Percentiles rank a stretch among this genome's conserved stretches.
phyloP scores from a whole-genome alignment of 2,113 vertebrate species.

The Muntiacus muntjak region DNA sequence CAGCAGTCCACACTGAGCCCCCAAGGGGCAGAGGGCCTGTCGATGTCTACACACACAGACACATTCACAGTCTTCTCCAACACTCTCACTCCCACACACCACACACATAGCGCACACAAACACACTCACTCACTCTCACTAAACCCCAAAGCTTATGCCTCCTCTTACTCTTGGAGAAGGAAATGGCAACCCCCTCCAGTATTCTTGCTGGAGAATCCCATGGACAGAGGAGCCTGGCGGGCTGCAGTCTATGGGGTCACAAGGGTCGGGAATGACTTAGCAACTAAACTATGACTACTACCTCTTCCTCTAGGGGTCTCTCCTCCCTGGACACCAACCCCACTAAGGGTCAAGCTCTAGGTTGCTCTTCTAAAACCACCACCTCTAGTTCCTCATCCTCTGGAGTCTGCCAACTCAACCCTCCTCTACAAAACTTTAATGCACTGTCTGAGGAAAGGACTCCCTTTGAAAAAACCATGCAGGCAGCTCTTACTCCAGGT shows the following conservation, averaged over 20 bases:
- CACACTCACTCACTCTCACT: background rate
- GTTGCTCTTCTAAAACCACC: background rate
- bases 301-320: background rate
- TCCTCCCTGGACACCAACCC: background rate
- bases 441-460: background rate
- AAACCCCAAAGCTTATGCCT: background rate
- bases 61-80: background rate
- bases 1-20: background rate
- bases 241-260: background rate
- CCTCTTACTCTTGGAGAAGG: background rate
- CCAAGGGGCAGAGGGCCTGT: background rate
- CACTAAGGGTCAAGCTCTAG: background rate
- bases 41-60: background rate
- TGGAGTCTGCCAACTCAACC: background rate
- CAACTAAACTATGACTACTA: background rate
- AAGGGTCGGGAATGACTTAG: background rate
- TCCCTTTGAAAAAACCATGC: background rate
- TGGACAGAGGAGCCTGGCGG: background rate
- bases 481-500: background rate
- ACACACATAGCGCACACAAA: background rate
- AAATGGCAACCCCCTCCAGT: background rate
- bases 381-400: accelerated
- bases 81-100: background rate
- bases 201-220: background rate
- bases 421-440: background rate